Base-by-base conservation (phyloP, 2,113 vertebrate genomes). In the Amia ocellicauda region DNA sequence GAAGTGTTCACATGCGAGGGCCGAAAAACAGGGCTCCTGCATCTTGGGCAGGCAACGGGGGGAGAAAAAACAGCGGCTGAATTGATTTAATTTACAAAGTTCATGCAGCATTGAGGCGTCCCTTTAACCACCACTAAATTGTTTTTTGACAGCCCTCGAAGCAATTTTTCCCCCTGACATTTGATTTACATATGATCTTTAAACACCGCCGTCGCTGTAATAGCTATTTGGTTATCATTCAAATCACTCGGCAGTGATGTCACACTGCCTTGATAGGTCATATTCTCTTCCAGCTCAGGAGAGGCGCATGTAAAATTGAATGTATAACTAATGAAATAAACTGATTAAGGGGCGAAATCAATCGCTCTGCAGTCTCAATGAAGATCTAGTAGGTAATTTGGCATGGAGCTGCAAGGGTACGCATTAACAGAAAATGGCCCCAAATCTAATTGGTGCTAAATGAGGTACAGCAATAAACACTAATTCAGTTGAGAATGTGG, bases 101-200 rank as follows among this genome's bases (percentile, higher is more conserved):
- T 86, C 86, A 80, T 79, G 73, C 80, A 82, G 84, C 82, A 76
- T 53, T 45, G 79, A 89, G 87, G 89, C 85, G 86, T 86, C 87
- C 91, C 92, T 94, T 94, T 92, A 94, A 94, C 91, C 88, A 85
- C 86, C 41, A 87, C 91, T 94, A 94, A 95, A 94, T 93, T 92
- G 92, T 95, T 94, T 92, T 90, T 88, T 93, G 93, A 92, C 90
- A 93, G 91, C 86, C 89, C 86, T 88, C 52, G 83, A 90, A 84
- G 88, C 89, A 88, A 88, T 92, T 89, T 88, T 81, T 86, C 86
- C 87, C 85, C 85, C 80, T 89, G 90, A 92, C 92, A 91, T 93
- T 94, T 94, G 92, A 95, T 97, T 95, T 97, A 93, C 93, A 94
- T 96, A 91, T 94, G 93, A 96, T 95, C 93, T 96, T 96, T 96